Conservation (phyloP, 1,140 invertebrate genomes). For the Anoplophora glabripennis region DNA sequence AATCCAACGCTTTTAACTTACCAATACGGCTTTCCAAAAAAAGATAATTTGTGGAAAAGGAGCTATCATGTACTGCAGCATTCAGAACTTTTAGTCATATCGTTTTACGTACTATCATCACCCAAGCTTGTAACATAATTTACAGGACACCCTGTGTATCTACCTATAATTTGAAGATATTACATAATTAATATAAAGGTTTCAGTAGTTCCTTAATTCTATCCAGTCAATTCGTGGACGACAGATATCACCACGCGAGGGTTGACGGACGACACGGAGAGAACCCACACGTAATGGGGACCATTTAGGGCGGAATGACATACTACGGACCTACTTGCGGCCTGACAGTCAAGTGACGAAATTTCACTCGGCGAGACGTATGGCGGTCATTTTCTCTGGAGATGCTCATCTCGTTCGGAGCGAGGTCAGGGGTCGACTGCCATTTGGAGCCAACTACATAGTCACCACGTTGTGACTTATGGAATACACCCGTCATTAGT, state of each 20-base stretch:
- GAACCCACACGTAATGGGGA: slow-evolving; percentile 6
- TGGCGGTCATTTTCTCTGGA: slow-evolving; percentile 29
- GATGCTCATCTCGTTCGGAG: slow-evolving; percentile 24
- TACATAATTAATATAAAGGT: too few relatives aligned
- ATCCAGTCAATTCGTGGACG: neutral
- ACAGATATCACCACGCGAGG: neutral
- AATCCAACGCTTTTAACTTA: too few relatives aligned
- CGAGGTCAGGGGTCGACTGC: slow-evolving; percentile 1
- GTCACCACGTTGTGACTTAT: neutral
- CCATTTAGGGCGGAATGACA: slow-evolving; percentile 19
- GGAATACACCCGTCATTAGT: slow-evolving; percentile 1
- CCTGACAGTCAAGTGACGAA: slow-evolving; percentile 34
- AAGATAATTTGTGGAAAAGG: too few relatives aligned
- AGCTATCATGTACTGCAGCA: too few relatives aligned
- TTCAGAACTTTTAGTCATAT: too few relatives aligned
- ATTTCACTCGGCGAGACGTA: slow-evolving; percentile 30
- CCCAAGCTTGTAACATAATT: too few relatives aligned
- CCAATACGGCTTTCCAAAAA: too few relatives aligned
- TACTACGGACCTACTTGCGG: slow-evolving; percentile 21
- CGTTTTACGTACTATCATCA: too few relatives aligned
- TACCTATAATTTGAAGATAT: too few relatives aligned
- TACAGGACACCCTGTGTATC: too few relatives aligned
- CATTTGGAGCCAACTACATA: neutral
- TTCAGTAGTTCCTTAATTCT: too few relatives aligned
- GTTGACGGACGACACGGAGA: neutral